These are phyloP conservation scores for Xenentodon cancila DNA, from an alignment of 2,797 vertebrate species.

Conservation along the genomic window DNA sequence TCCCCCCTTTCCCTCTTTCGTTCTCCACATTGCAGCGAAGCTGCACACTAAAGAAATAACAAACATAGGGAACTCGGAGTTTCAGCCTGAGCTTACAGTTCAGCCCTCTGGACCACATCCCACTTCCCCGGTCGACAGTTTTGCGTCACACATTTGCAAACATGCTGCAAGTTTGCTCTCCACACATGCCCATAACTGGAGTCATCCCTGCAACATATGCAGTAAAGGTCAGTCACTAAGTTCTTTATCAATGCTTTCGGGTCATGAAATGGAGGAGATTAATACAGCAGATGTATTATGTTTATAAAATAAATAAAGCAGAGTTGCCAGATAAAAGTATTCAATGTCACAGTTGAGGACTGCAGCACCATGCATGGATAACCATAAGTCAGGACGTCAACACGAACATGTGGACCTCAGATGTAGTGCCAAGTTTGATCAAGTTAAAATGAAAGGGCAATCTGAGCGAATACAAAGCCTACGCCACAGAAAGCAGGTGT, in stretches of 20 bases:
- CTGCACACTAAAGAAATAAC: constrained; percentile 39
- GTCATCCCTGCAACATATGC: constrained; percentile 13
- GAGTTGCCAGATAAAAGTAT: no score
- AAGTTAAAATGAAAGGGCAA: constrained; percentile 11
- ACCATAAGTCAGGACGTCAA: neutral
- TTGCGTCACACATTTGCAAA: constrained; percentile 56
- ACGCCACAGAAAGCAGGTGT: constrained; percentile 33
- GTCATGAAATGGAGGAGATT: no score
- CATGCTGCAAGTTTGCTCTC: constrained; percentile 47
- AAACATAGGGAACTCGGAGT: constrained; percentile 31
- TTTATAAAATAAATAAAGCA: neutral
- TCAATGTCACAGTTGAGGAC: no score
- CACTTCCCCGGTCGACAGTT: constrained; percentile 44
- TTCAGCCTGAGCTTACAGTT: constrained; percentile 31
- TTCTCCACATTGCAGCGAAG: constrained; percentile 13
- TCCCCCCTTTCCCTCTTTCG: neutral
- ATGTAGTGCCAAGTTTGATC: constrained; percentile 1
- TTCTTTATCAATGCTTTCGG: neutral
- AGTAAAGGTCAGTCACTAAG: neutral
- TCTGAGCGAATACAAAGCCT: constrained; percentile 14
- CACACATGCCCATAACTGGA: constrained; percentile 25
- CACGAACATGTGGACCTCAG: constrained; percentile 1
- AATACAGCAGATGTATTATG: neutral
- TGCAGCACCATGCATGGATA: no score
- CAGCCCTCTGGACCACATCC: constrained; percentile 57